Base-by-base conservation (phyloP, 2,113 vertebrate genomes). In the Cheilinus undulatus region DNA sequence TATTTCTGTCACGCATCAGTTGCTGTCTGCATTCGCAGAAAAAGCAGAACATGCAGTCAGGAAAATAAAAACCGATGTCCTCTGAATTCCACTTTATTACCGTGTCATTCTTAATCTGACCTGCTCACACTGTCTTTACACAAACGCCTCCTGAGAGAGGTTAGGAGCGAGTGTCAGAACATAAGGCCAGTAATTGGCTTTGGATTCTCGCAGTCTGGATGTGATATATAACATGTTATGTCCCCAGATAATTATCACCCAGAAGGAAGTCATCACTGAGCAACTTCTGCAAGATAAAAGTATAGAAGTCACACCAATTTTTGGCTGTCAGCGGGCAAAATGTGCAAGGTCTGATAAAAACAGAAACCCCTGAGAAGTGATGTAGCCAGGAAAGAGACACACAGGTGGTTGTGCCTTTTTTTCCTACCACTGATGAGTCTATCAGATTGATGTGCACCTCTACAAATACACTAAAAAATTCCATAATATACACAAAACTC, bases 171-270 rank as follows among this genome's bases (percentile, higher is more conserved):
- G 32, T 45, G 14, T 40, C 43, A 50, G 49, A 65, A 45, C 53
- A 65, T 54, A 34, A 54, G 52, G 1, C 19, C 53, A 43, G 61
- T 76, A 56, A 83, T 74, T 65, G 69, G 48, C 52, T 67, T 26
- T 17, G 56, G 22, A 78, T 61, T 73, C 20, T 82, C 1, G 0
- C 62, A 78, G 58, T 43, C 49, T 61, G 34, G 42, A 68, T 68
- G 66, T 30, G 49, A 6, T 72, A 70, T 68, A 19, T 40, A 64
- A 74, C 48, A 69, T 8, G 23, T 36, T 61, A 58, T 36, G 24
- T 60, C 48, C 68, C 22, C 62, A 34, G 65, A 66, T 40, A 52
- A 76, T 59, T 71, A 58, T 86, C 60, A 17, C 68, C 32, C 40
- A 30, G 30, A 20, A 56, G 20, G 32, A 20, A 43, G 9, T 32